phyloP scores from a whole-genome alignment of 2,888 invertebrate genomes.

The Lacanobia wlatinum region DNA sequence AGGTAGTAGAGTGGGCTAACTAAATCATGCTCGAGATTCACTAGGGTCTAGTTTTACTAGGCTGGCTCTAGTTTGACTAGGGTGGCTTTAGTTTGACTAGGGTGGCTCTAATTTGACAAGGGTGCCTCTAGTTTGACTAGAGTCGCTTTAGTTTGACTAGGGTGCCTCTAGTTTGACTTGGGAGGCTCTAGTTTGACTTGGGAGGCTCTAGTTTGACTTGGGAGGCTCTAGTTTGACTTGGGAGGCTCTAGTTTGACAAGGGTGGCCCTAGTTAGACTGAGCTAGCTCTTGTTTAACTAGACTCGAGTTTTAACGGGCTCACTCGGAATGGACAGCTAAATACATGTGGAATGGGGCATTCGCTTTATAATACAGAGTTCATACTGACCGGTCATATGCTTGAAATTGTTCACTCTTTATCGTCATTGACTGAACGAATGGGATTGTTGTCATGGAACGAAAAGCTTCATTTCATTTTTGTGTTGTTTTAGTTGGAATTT shows the following conservation, averaged over 20 bases:
- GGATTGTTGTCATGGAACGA: conserved; percentile 47
- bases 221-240: conserved; percentile 5
- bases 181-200: not conserved
- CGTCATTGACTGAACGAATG: conserved; percentile 51
- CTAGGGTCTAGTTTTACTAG: not conserved
- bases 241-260: not conserved
- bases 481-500: conserved; percentile 79
- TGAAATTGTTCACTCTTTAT: conserved; percentile 40
- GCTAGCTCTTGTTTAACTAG: not conserved
- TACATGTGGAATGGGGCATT: conserved; percentile 58
- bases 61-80: not conserved
- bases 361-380: conserved; percentile 51
- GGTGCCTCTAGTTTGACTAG: not conserved
- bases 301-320: conserved; percentile 22
- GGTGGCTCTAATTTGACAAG: not conserved
- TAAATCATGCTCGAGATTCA: conserved; percentile 9
- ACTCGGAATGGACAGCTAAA: conserved; percentile 21
- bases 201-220: not conserved
- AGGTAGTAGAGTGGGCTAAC: conserved; percentile 52
- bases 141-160: not conserved
- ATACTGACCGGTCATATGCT: conserved; percentile 48
- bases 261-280: not conserved
- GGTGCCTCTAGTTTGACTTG: not conserved
- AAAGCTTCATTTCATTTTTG: conserved; percentile 59
- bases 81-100: not conserved